These are phyloP conservation scores for Leptosomus discolor DNA, from an alignment of 2,113 vertebrate species.

Conservation along the genomic window DNA sequence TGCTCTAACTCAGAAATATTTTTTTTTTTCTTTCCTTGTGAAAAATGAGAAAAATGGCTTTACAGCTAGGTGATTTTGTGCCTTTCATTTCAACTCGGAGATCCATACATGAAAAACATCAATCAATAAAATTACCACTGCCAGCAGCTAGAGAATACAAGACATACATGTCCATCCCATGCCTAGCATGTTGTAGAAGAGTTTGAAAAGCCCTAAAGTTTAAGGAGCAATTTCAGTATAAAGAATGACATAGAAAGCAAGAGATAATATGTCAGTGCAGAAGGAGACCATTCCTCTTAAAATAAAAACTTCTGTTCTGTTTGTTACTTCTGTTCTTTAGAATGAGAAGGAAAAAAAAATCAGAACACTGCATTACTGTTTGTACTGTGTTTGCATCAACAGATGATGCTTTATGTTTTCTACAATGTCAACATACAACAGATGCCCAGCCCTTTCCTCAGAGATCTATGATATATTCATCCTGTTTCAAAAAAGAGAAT, in stretches of 20 bases:
- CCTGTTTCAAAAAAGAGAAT: not conserved
- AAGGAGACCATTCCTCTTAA: not conserved
- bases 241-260: not conserved
- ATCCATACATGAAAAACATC: not conserved
- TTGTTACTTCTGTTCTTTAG: too few relatives aligned
- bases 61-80: not conserved
- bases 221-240: not conserved
- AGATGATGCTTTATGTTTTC: slow-evolving; percentile 17
- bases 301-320: not conserved
- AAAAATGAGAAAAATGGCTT: not conserved
- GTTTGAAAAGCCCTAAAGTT: not conserved
- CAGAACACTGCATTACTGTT: not conserved
- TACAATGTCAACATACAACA: slow-evolving; percentile 16
- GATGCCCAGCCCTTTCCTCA: slow-evolving; percentile 6
- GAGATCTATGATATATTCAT: not conserved
- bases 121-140: not conserved
- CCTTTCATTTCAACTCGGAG: not conserved
- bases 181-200: not conserved
- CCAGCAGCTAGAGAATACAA: not conserved
- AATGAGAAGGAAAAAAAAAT: not conserved
- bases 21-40: not conserved
- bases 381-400: not conserved
- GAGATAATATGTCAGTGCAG: not conserved
- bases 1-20: not conserved
- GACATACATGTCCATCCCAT: not conserved